Evolutionary conservation across 1,140 invertebrate species (phyloP).

Genomic region (Bombus terrestris): DNA sequence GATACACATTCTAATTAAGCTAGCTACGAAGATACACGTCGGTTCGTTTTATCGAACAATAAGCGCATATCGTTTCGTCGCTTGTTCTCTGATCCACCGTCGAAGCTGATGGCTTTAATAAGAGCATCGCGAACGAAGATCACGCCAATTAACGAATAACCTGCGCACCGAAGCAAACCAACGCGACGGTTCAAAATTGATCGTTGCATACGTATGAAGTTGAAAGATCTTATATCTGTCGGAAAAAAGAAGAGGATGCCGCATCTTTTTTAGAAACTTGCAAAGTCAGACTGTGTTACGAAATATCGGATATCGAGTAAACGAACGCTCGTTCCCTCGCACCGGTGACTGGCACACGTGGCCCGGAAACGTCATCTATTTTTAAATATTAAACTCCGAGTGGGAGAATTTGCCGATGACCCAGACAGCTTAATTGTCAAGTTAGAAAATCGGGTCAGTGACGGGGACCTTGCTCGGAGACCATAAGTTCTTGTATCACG

Average conservation of each 20-base stretch:
- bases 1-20: constrained; percentile 44
- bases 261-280: not conserved
- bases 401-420: not conserved
- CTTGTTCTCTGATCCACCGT: not conserved
- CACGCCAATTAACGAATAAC: constrained; percentile 3
- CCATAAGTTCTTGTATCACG: not conserved
- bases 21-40: not conserved
- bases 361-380: not conserved
- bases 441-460: not conserved
- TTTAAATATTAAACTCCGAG: not conserved
- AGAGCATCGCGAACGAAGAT: not conserved
- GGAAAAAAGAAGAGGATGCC: not conserved
- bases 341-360: not conserved
- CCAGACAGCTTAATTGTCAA: not conserved
- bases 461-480: not conserved
- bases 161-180: no score
- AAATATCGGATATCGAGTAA: not conserved
- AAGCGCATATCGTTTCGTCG: not conserved
- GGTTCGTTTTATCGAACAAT: constrained; percentile 12
- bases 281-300: not conserved
- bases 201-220: not conserved
- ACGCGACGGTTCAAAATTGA: not conserved
- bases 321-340: not conserved
- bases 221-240: not conserved
- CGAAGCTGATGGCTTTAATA: not conserved